Evolutionary conservation across 2,113 vertebrate species (phyloP).

Genomic region (Pseudorectes ferrugineus): DNA sequence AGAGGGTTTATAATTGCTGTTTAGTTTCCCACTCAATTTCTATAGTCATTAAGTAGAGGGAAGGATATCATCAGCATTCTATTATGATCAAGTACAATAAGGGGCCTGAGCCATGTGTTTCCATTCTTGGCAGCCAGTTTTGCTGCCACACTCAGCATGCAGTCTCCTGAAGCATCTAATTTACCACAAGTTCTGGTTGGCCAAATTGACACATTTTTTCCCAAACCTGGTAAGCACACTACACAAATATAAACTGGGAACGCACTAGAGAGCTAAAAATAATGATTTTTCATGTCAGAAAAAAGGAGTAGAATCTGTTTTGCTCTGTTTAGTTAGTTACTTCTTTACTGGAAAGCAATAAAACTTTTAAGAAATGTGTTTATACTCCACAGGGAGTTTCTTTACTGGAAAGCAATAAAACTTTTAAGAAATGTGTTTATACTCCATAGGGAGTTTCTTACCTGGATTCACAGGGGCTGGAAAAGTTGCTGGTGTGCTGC

Average conservation of each 20-base stretch:
- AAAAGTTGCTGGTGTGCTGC: constrained; percentile 45
- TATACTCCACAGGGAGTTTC: background rate
- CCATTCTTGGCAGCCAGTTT: background rate
- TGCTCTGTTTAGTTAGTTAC: background rate
- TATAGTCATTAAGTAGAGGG: background rate
- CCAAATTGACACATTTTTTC: background rate
- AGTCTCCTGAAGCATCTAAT: background rate
- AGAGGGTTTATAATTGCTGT: background rate
- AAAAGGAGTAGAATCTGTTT: background rate
- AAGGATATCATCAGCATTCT: background rate
- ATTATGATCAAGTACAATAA: background rate
- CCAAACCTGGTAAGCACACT: background rate
- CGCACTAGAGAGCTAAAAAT: background rate
- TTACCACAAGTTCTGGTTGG: background rate
- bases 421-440: background rate
- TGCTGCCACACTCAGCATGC: background rate
- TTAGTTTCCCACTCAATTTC: background rate
- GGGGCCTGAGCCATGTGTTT: background rate
- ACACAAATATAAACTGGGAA: background rate
- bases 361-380: background rate
- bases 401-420: background rate
- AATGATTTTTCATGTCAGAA: background rate
- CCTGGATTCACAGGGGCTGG: constrained; percentile 70
- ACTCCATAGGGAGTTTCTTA: background rate
- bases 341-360: background rate